phyloP scores from a whole-genome alignment of 1,140 invertebrate species.

The Reticulitermes speratus region DNA sequence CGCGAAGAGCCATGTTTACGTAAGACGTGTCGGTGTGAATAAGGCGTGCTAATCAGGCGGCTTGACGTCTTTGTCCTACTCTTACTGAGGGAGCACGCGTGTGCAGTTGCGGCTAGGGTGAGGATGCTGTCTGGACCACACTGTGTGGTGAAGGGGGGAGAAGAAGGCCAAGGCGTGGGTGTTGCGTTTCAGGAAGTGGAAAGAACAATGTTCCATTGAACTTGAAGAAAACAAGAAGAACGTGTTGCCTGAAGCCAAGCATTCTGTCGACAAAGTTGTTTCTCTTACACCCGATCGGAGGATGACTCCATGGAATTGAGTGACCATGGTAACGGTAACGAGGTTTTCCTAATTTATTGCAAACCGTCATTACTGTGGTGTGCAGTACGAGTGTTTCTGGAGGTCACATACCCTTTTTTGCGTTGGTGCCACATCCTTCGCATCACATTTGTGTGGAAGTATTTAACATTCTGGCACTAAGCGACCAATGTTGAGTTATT shows the following conservation, averaged over 20 bases:
- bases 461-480: too few relatives aligned
- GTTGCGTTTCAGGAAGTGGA: conserved; percentile 5
- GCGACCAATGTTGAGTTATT: too few relatives aligned
- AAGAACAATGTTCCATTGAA: conserved; percentile 14
- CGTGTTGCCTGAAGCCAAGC: neutral
- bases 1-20: too few relatives aligned
- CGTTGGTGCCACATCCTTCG: too few relatives aligned
- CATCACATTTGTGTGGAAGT: too few relatives aligned
- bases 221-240: neutral
- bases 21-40: neutral
- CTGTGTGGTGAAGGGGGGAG: neutral
- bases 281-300: neutral
- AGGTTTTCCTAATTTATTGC: neutral
- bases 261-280: neutral
- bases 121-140: neutral
- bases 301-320: neutral
- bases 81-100: neutral
- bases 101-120: neutral
- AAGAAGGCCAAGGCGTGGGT: neutral
- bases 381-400: too few relatives aligned
- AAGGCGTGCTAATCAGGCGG: neutral
- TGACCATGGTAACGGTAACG: neutral
- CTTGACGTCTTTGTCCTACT: neutral
- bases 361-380: too few relatives aligned
- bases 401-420: too few relatives aligned